Percentiles rank a stretch among this genome's conserved stretches.
phyloP scores from a whole-genome alignment of 1,140 invertebrate species.

The Polypedilum vanderplanki region DNA sequence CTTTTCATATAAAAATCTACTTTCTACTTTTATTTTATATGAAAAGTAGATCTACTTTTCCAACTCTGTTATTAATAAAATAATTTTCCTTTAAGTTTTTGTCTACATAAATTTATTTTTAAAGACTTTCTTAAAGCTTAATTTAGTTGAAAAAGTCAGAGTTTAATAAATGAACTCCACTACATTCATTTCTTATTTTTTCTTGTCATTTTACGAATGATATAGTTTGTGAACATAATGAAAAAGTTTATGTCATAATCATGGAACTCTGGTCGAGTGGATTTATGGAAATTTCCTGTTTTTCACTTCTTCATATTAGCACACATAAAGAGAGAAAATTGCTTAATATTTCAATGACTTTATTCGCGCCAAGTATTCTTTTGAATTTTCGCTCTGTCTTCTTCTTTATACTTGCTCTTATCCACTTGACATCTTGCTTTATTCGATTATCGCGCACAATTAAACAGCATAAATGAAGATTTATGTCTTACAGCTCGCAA shows the following conservation, averaged over 20 bases:
- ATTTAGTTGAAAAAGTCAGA: too few relatives aligned
- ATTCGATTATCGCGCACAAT: conserved; percentile 28
- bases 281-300: conserved; percentile 19
- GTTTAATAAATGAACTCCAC: too few relatives aligned
- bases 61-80: too few relatives aligned
- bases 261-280: background rate
- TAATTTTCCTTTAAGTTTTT: too few relatives aligned
- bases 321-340: background rate
- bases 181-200: too few relatives aligned
- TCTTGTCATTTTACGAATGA: too few relatives aligned
- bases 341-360: conserved; percentile 7
- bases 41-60: too few relatives aligned
- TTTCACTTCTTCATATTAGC: background rate
- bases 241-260: background rate
- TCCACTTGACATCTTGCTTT: conserved; percentile 22
- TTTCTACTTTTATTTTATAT: too few relatives aligned
- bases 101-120: too few relatives aligned
- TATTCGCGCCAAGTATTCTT: background rate
- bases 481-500: background rate
- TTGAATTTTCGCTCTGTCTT: background rate
- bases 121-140: too few relatives aligned
- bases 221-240: too few relatives aligned
- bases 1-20: too few relatives aligned
- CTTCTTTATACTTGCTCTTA: background rate
- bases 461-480: conserved; percentile 25